A percentile compares a stretch with the other conserved stretches of the same genome.
Evolutionary conservation across 2,113 vertebrate species (phyloP).

Genomic region (Nothocercus nigrocapillus): DNA sequence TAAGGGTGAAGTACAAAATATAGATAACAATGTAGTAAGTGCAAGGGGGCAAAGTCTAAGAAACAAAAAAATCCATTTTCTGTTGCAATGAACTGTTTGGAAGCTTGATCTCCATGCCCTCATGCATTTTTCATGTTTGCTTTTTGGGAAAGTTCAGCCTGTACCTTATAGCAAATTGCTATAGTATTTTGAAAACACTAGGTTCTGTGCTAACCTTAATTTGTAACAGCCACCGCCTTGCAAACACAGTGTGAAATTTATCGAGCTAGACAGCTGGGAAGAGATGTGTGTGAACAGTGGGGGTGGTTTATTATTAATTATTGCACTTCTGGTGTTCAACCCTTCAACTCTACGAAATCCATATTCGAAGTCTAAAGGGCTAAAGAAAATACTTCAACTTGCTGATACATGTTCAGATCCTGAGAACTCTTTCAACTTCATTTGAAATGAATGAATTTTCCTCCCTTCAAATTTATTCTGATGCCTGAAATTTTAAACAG

Average conservation of each 20-base stretch:
- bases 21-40: neutral
- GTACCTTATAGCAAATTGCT: neutral
- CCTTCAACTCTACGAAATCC: slow-evolving; percentile 26
- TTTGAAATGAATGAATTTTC: neutral
- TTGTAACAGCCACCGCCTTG: slow-evolving; percentile 59
- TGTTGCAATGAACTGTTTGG: neutral
- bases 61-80: slow-evolving; percentile 12
- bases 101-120: neutral
- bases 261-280: slow-evolving; percentile 67
- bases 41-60: neutral
- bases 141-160: neutral
- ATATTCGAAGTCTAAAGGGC: neutral
- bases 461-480: neutral
- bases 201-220: slow-evolving; percentile 51
- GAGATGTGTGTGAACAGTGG: slow-evolving; percentile 60
- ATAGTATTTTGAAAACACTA: neutral
- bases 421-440: neutral
- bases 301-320: slow-evolving; percentile 60
- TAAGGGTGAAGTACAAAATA: neutral
- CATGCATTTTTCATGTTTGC: neutral
- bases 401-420: neutral
- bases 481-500: neutral
- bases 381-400: neutral
- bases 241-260: slow-evolving; percentile 59
- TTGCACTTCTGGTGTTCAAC: slow-evolving; percentile 54